phyloP scores from a whole-genome alignment of 2,113 vertebrate genomes.

The Tetrao urogallus region DNA sequence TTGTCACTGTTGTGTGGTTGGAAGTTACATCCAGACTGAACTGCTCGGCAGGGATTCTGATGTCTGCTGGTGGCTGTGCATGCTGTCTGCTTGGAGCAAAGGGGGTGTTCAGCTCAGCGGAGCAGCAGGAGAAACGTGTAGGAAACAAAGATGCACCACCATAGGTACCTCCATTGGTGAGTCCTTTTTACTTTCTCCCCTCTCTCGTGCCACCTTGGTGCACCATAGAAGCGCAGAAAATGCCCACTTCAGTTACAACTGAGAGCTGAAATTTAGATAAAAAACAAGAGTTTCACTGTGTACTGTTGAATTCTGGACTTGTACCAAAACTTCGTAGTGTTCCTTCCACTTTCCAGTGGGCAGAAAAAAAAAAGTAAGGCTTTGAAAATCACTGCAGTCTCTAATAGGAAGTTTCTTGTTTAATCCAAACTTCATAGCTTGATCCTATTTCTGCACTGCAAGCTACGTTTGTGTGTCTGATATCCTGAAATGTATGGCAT shows the following conservation, averaged over 20 bases:
- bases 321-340: neutral
- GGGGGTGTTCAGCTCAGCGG: neutral
- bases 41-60: conserved; percentile 23
- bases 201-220: neutral
- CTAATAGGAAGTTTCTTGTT: neutral
- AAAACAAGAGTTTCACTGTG: neutral
- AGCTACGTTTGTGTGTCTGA: neutral
- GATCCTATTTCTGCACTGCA: neutral
- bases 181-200: neutral
- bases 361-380: neutral
- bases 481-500: neutral
- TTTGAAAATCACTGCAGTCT: neutral
- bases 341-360: neutral
- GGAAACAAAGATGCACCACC: neutral
- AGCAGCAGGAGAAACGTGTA: conserved; percentile 14
- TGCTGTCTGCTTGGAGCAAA: neutral
- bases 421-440: neutral
- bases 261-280: neutral
- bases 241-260: neutral
- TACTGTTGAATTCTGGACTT: neutral
- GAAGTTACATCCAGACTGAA: neutral
- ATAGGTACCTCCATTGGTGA: neutral
- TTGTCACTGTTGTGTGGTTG: neutral
- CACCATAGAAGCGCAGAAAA: neutral
- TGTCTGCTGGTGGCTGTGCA: neutral